Conservation (phyloP, 2,113 vertebrate genomes). For the Dromiciops gliroides region DNA sequence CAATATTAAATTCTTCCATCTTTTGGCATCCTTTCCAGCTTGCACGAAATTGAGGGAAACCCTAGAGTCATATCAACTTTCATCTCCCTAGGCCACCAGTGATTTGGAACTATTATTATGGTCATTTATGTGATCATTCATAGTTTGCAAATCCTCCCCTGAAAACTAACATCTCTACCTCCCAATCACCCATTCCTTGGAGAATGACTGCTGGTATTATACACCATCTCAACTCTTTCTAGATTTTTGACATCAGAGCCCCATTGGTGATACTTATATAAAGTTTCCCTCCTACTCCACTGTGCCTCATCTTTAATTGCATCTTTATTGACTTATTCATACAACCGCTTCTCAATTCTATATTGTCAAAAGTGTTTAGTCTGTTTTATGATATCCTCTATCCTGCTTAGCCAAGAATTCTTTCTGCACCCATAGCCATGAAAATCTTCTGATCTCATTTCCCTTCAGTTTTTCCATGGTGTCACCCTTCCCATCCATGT, state of each 20-base stretch:
- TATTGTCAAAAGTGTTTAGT: background rate
- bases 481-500: background rate
- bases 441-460: background rate
- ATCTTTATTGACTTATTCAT: background rate
- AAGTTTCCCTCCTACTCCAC: background rate
- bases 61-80: background rate
- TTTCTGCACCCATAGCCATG: background rate
- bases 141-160: background rate
- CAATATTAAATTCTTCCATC: background rate
- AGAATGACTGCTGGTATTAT: background rate
- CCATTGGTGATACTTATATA: background rate
- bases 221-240: background rate
- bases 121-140: background rate
- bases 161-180: background rate
- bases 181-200: background rate
- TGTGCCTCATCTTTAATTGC: background rate
- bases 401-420: background rate
- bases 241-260: background rate
- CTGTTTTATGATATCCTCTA: background rate
- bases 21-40: background rate
- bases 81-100: background rate
- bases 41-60: background rate
- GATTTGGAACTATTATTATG: background rate
- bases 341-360: background rate
- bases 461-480: background rate